Evolutionary conservation across 2,113 vertebrate genomes (phyloP).

Genomic region (Notiomystis cincta): DNA sequence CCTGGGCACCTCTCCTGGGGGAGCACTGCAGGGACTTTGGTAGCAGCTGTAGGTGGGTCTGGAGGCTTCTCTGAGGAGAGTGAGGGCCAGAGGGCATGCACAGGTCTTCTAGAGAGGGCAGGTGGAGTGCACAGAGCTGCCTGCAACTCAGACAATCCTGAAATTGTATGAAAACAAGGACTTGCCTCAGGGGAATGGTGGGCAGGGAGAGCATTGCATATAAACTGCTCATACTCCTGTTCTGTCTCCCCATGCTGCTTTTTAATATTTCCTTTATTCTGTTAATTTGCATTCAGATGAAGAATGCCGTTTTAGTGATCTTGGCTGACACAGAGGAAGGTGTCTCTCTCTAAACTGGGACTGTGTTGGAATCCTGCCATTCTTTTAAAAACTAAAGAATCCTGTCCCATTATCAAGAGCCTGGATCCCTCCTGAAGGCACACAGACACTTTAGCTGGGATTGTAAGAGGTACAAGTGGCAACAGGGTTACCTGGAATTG

Average conservation of each 20-base stretch:
- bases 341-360: neutral
- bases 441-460: neutral
- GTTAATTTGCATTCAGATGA: neutral
- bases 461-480: neutral
- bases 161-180: neutral
- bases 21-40: neutral
- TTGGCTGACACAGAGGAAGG: neutral
- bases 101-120: neutral
- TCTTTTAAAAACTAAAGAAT: neutral
- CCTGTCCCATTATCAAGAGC: neutral
- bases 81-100: rapidly evolving
- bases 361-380: neutral
- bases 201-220: neutral
- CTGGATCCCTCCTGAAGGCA: neutral
- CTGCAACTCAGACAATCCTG: neutral
- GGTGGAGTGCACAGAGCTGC: neutral
- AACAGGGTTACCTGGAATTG: neutral
- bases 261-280: neutral
- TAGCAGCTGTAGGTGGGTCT: neutral
- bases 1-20: rapidly evolving
- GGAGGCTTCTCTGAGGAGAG: neutral
- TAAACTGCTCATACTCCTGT: neutral
- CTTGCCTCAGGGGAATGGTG: neutral
- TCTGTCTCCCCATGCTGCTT: neutral
- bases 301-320: neutral